Evolutionary conservation across 1,140 invertebrate species (phyloP).

Genomic region (Agrilus planipennis): DNA sequence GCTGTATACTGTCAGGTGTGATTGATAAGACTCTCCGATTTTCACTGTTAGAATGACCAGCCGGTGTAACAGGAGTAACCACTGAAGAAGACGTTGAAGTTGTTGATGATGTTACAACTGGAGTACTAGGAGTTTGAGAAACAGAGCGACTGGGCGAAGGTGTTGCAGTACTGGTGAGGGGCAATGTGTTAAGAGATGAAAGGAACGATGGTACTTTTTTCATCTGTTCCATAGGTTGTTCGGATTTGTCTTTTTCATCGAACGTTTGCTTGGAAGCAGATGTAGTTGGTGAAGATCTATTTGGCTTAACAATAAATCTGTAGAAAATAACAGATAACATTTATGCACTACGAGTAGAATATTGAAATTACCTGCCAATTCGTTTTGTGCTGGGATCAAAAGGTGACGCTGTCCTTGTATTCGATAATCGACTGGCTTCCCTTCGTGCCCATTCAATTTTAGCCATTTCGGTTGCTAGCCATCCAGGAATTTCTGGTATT

Average conservation of each 20-base stretch:
- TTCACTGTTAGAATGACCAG: slow-evolving; percentile 21
- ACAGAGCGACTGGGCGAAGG: slow-evolving; percentile 19
- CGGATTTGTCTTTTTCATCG: slow-evolving; percentile 21
- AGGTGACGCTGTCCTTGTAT: slow-evolving; percentile 26
- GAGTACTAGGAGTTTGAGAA: slow-evolving; percentile 22
- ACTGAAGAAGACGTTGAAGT: slow-evolving; percentile 9
- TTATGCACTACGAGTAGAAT: too few relatives aligned
- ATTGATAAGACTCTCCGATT: slow-evolving; percentile 30
- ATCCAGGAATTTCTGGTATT: slow-evolving; percentile 83
- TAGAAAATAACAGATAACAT: too few relatives aligned
- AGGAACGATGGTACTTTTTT: slow-evolving; percentile 14
- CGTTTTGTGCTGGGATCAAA: slow-evolving; percentile 27
- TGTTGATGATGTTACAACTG: slow-evolving; percentile 20
- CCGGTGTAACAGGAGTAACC: slow-evolving; percentile 31
- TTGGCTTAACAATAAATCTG: too few relatives aligned
- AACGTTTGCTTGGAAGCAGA: too few relatives aligned
- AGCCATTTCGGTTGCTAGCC: slow-evolving; percentile 81
- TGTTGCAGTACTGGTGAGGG: too few relatives aligned
- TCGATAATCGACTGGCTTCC: slow-evolving; percentile 39
- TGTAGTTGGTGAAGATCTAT: too few relatives aligned
- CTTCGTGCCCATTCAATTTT: slow-evolving; percentile 70
- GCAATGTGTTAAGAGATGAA: too few relatives aligned
- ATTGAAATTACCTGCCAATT: slow-evolving; percentile 28
- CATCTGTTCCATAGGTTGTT: slow-evolving; percentile 12
- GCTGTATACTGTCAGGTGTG: slow-evolving; percentile 36